Percentiles rank a stretch among this genome's conserved stretches.
Evolutionary conservation across 2,113 vertebrate species (phyloP).

Genomic region (Microcebus ravelobensis): DNA sequence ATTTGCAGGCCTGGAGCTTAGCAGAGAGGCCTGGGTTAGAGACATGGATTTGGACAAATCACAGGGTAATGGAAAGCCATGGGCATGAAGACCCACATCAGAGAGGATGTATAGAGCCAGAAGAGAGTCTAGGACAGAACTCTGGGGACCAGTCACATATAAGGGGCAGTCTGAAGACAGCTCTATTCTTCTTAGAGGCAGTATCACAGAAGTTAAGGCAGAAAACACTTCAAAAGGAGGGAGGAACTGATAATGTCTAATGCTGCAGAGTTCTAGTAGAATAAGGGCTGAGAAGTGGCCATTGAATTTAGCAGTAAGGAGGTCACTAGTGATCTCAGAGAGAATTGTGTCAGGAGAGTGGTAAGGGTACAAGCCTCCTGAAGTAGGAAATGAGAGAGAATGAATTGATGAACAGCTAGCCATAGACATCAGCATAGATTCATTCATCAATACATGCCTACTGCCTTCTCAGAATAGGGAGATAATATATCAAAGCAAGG

Average conservation of each 20-base stretch:
- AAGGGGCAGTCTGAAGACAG: background rate
- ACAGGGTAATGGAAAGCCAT: background rate
- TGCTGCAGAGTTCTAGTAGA: conserved; percentile 1
- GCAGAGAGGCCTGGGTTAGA: background rate
- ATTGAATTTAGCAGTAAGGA: background rate
- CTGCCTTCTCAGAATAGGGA: background rate
- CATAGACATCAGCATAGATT: background rate
- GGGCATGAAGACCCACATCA: background rate
- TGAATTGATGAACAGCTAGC: background rate
- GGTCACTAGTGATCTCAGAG: background rate
- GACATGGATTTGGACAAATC: background rate
- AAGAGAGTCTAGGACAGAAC: background rate
- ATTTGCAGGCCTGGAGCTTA: background rate
- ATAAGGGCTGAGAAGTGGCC: background rate
- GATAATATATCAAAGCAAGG: background rate
- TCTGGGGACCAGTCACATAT: background rate
- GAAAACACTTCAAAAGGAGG: conserved; percentile 30
- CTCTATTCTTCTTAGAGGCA: background rate
- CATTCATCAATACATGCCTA: background rate
- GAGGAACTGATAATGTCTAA: background rate
- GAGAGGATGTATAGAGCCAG: background rate
- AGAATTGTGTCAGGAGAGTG: background rate
- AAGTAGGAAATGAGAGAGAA: background rate
- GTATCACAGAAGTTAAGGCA: background rate
- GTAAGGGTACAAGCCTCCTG: background rate